Base-by-base conservation (phyloP, 2,113 vertebrate genomes). In the Scophthalmus maximus region DNA sequence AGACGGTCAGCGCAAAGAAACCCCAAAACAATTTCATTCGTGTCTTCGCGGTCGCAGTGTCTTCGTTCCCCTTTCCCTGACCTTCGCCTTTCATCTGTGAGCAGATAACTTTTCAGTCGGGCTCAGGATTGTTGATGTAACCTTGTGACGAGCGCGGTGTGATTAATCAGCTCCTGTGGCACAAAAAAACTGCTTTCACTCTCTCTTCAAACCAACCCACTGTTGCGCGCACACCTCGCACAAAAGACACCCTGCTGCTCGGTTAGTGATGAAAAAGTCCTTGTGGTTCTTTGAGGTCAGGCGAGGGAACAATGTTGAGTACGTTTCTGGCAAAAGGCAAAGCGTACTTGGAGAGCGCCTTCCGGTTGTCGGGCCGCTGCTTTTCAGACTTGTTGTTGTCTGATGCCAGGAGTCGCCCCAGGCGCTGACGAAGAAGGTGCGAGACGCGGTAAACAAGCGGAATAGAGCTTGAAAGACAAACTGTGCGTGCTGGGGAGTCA, bases 281-380 rank as follows among this genome's bases (percentile, higher is more conserved):
- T 76, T 77, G 60, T 74, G 22, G 3, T 57, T 8, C 18, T 64
- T 53, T 73, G 51, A 55, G 49, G 27, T 76, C 46, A 42, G 44
- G 56, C 49, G 56, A 72, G 63, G n/a, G n/a, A n/a, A 26, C 36
- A 14, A 26, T 52, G 38, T 64, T 65, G 30, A 78, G 49, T 18
- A 15, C 40, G 46, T 66, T n/a, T 3, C 26, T 75, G 79, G 58
- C 25, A 66, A 71, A 42, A 42, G 79, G 58, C 47, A 53, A 23
- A 61, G 52, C 29, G 36, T 29, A 55, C 26, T 55, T 70, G 57
- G 32, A 59, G 17, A 64, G 46, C 6, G 42, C 26, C 2, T 34
- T 55, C 17, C 14, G 65, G 84, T 87, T 81, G 84, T 81, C 64
- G 30, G n/a, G 83, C 72, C n/a, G 70, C 60, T 38, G 47, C 56